phyloP scores from a whole-genome alignment of 2,888 invertebrate genomes.

The Troides oblongomaculatus region DNA sequence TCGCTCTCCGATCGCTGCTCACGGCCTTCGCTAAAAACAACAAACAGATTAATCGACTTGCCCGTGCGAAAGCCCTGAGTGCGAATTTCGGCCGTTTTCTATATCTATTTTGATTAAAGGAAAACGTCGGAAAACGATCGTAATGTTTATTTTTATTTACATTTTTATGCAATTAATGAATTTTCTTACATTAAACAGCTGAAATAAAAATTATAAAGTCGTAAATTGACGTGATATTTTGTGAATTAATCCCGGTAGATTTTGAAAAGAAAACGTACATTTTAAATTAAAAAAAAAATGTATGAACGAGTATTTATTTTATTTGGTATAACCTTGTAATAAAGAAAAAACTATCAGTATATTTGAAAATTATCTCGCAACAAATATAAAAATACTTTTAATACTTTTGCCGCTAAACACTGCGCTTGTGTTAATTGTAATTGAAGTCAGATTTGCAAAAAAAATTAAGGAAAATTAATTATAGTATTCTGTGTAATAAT shows the following conservation, averaged over 20 bases:
- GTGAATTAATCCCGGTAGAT: slow-evolving; percentile 38
- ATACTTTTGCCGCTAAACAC: background rate
- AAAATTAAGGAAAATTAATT: background rate
- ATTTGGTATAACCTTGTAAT: background rate
- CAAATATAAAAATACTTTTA: background rate
- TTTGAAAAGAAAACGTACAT: background rate
- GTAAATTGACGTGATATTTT: slow-evolving; percentile 71
- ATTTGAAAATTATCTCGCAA: too few relatives aligned
- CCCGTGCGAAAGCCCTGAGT: slow-evolving; percentile 57
- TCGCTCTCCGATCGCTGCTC: slow-evolving; percentile 67
- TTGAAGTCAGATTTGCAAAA: background rate
- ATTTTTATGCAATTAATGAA: slow-evolving; percentile 72
- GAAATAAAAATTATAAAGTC: slow-evolving; percentile 75
- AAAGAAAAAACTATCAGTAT: background rate
- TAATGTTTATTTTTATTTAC: slow-evolving; percentile 57
- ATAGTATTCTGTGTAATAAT: background rate
- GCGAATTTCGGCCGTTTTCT: slow-evolving; percentile 50
- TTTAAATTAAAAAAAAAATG: background rate
- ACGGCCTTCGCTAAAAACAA: slow-evolving; percentile 71
- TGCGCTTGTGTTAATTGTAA: slow-evolving; percentile 3
- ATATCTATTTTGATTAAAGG: slow-evolving; percentile 44
- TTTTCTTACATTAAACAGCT: slow-evolving; percentile 65
- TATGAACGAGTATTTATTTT: slow-evolving; percentile 13
- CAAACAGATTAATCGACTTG: slow-evolving; percentile 76
- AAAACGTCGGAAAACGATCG: slow-evolving; percentile 51